These are phyloP conservation scores for Pollenia amentaria DNA, from an alignment of 2,888 invertebrate species.

Conservation along the genomic window DNA sequence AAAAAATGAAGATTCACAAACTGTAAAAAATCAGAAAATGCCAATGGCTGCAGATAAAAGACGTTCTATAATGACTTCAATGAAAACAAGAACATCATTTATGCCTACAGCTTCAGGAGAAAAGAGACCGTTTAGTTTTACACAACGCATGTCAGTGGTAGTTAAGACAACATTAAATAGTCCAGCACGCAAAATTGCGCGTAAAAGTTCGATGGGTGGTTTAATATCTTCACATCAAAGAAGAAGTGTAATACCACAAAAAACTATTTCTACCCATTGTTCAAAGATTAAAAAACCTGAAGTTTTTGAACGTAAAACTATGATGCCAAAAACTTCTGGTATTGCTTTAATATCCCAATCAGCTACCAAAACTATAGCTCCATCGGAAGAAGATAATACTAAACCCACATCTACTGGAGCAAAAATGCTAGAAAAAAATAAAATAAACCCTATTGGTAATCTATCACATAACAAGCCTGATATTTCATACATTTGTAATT, in stretches of 20 bases:
- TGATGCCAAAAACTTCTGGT: constrained; percentile 44
- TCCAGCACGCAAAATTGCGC: constrained; percentile 80
- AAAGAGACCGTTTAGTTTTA: constrained; percentile 76
- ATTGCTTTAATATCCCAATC: background rate
- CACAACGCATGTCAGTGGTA: constrained; percentile 82
- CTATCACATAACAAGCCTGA: constrained; percentile 1
- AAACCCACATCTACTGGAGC: background rate
- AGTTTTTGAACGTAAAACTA: constrained; percentile 50
- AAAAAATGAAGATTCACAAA: background rate
- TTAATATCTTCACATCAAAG: constrained; percentile 37
- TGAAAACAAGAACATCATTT: constrained; percentile 58
- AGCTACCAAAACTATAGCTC: background rate
- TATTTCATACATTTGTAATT: constrained; percentile 74
- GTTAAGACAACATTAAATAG: constrained; percentile 83
- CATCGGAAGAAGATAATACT: constrained; percentile 11
- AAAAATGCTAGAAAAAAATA: constrained; percentile 29
- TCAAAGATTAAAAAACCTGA: constrained; percentile 36
- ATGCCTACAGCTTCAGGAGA: constrained; percentile 72
- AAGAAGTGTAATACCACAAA: constrained; percentile 55
- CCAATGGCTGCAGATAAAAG: constrained; percentile 28
- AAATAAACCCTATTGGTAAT: constrained; percentile 1
- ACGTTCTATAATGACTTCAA: background rate
- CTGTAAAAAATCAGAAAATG: constrained; percentile 11
- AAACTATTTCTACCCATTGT: background rate
- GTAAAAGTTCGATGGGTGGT: constrained; percentile 68